Evolutionary conservation across 1,140 invertebrate species (phyloP), one percentile per base, ranked within the genome.

Genomic region (Bombus affinis): DNA sequence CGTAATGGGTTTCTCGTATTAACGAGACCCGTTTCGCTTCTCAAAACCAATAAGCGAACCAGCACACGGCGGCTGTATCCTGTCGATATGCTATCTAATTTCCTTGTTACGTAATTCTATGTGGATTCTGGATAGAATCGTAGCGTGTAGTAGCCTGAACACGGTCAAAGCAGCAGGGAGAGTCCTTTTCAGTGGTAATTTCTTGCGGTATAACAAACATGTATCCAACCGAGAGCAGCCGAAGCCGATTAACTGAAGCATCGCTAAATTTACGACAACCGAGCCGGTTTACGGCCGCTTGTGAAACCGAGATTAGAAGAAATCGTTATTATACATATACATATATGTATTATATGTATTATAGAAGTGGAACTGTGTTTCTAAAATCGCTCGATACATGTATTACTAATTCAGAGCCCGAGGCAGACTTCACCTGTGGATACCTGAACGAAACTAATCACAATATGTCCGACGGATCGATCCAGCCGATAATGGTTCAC

Each of bases 401-500:
- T 35, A 18, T n/a, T 3, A 15, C 1, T 8, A 53, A 53, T 22
- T 53, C 13, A 5, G 32, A 18, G 1, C 28, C 53, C 59, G 12
- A 44, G 2, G 32, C 5, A 37, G 1, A 42, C 65, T 57, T 89
- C 87, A 89, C 62, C 87, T 83, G 88, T 86, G 79, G 71, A 72
- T 75, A 80, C 44, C 39, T 13, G 71, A 87, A 66, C 70, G 13
- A 59, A 65, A 85, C 87, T 18, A 28, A 35, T 70, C 65, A 1
- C 59, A 18, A 28, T 32, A 62, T 53, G 47, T 77, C 66, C 32
- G 79, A 59, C 15, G 65, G 84, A 90, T 89, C 88, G 88, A 89
- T 89, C 53, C 79, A 18, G 59, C 59, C 74, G 89, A 90, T 89
- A 90, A 89, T 86, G 73, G 47, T 25, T 68, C 35, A 59, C 59